phyloP scores from a whole-genome alignment of 1,140 invertebrate species.

The Tigriopus japonicus region DNA sequence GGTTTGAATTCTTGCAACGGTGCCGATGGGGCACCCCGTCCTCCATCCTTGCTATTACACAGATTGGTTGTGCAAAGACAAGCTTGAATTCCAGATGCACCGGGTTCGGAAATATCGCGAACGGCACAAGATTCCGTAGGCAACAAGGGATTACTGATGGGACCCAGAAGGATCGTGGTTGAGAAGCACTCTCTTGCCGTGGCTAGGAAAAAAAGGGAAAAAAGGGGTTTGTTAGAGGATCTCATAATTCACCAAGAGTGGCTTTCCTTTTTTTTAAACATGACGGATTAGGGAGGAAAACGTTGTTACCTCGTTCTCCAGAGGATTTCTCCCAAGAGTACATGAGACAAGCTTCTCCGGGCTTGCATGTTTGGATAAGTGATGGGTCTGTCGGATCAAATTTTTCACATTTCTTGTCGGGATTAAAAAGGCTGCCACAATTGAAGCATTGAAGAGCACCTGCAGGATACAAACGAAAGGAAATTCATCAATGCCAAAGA shows the following conservation, averaged over 20 bases:
- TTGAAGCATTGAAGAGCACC: not conserved
- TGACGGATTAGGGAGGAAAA: too few relatives aligned
- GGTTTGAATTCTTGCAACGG: too few relatives aligned
- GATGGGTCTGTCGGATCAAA: not conserved
- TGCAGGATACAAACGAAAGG: too few relatives aligned
- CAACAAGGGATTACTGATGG: slow-evolving; percentile 6
- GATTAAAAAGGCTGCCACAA: slow-evolving; percentile 8
- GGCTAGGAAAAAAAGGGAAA: not conserved
- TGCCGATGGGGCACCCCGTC: too few relatives aligned
- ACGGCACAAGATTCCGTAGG: not conserved
- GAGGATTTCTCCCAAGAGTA: slow-evolving; percentile 14
- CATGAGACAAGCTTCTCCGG: slow-evolving; percentile 12
- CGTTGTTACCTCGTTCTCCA: not conserved
- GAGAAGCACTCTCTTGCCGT: slow-evolving; percentile 12
- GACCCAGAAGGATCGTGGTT: slow-evolving; percentile 7
- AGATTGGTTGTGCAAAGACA: slow-evolving; percentile 12
- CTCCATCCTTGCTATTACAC: slow-evolving; percentile 1
- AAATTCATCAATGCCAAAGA: too few relatives aligned
- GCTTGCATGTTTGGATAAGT: not conserved
- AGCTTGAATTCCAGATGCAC: not conserved
- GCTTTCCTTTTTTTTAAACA: too few relatives aligned
- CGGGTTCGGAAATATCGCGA: slow-evolving; percentile 4
- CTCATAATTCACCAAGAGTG: too few relatives aligned
- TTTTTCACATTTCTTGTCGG: not conserved
- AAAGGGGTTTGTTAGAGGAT: too few relatives aligned